These are phyloP conservation scores for Mormyrops attenuatus DNA, from an alignment of 2,797 vertebrate species.

Conservation along the genomic window DNA sequence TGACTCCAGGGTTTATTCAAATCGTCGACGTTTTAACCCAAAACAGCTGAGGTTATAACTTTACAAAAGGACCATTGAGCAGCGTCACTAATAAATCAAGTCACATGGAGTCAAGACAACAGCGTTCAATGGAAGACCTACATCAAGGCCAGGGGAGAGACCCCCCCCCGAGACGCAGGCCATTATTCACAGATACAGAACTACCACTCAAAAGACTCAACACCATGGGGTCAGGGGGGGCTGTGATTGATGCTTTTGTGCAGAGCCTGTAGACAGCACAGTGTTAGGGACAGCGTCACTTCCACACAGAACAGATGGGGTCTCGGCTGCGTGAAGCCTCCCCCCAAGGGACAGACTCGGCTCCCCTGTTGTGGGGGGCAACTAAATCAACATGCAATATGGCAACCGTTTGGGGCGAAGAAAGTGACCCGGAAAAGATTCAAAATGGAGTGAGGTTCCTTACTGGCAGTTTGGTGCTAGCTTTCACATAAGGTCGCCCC, in stretches of 20 bases:
- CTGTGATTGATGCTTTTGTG: background rate
- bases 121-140: background rate
- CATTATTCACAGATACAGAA: background rate
- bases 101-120: background rate
- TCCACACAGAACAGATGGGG: conserved; percentile 6
- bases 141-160: too few relatives aligned
- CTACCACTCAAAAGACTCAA: background rate
- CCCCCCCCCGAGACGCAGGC: background rate
- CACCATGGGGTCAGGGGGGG: background rate
- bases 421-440: background rate
- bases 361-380: background rate
- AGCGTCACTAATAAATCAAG: background rate
- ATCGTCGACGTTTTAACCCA: background rate
- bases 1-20: background rate
- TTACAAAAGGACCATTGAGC: background rate
- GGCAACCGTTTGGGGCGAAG: background rate
- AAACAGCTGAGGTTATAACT: background rate
- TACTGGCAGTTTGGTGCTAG: background rate
- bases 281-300: background rate
- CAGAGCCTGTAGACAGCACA: background rate
- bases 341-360: background rate
- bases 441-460: background rate
- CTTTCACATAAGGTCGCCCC: background rate
- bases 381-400: background rate
- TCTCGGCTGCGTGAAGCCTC: background rate